Conservation (phyloP, 1,140 invertebrate genomes). For the Lordiphosa collinella region DNA sequence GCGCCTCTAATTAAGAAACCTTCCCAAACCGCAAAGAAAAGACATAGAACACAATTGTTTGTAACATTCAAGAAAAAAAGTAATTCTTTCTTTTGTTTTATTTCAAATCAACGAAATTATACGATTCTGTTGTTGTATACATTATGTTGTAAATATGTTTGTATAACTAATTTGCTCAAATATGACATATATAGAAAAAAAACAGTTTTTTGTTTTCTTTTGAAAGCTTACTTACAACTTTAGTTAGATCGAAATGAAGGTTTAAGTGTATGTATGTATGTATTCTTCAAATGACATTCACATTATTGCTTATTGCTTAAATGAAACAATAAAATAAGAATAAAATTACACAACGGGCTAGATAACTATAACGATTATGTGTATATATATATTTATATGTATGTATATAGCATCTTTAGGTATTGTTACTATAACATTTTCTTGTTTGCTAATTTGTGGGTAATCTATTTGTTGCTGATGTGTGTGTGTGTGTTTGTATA, state of each 20-base stretch:
- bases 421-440: constrained; percentile 30
- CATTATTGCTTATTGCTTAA: constrained; percentile 30
- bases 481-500: constrained; percentile 10
- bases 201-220: constrained; percentile 22
- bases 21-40: background rate
- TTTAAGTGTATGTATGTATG: constrained; percentile 21
- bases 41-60: background rate
- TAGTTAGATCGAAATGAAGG: constrained; percentile 61
- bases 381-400: constrained; percentile 36
- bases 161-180: constrained; percentile 61
- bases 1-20: too few species aligned
- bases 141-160: constrained; percentile 50
- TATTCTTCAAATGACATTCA: constrained; percentile 21
- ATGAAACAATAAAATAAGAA: constrained; percentile 48
- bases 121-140: constrained; percentile 41
- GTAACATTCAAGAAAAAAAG: constrained; percentile 31
- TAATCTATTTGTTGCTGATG: constrained; percentile 38
- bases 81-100: constrained; percentile 51
- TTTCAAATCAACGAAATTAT: constrained; percentile 65
- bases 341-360: constrained; percentile 54
- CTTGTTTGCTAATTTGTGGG: constrained; percentile 27
- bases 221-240: constrained; percentile 37
- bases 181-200: constrained; percentile 60
- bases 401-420: constrained; percentile 61
- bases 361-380: constrained; percentile 46